Percentiles rank a stretch among this genome's conserved stretches.
Conservation (phyloP, 2,113 vertebrate species). For the Diadophis punctatus region DNA sequence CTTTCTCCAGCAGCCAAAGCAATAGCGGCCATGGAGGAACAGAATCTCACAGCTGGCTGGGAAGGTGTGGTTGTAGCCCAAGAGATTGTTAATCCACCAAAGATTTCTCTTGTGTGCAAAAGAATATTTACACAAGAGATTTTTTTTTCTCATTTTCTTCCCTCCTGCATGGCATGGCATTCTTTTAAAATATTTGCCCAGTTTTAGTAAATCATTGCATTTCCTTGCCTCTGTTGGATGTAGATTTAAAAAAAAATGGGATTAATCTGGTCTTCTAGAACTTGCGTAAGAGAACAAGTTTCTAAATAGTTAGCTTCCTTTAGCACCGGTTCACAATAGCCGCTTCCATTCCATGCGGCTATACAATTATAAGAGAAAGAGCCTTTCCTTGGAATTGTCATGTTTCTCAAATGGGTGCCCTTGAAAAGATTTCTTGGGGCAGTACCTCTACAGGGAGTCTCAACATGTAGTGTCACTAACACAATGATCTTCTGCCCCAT, state of each 20-base stretch:
- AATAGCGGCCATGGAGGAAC: background rate
- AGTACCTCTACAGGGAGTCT: background rate
- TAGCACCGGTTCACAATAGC: background rate
- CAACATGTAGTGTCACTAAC: background rate
- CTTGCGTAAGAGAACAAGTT: background rate
- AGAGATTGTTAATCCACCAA: background rate
- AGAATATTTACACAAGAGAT: background rate
- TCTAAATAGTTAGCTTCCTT: background rate
- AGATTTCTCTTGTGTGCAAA: background rate
- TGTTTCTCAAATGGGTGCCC: background rate
- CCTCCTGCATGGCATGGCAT: background rate
- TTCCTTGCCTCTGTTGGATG: background rate
- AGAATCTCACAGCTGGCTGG: background rate
- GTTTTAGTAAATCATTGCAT: background rate
- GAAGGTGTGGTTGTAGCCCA: background rate
- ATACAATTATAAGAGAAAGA: background rate
- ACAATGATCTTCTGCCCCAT: background rate
- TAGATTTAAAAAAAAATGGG: background rate
- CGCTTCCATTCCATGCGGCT: background rate
- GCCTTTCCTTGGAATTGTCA: background rate
- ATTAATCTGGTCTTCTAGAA: background rate
- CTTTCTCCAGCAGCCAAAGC: background rate
- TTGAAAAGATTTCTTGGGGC: background rate
- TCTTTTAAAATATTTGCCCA: background rate
- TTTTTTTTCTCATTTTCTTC: background rate